Conservation (phyloP, 2,888 invertebrate species). For the Phaedon cochleariae region DNA sequence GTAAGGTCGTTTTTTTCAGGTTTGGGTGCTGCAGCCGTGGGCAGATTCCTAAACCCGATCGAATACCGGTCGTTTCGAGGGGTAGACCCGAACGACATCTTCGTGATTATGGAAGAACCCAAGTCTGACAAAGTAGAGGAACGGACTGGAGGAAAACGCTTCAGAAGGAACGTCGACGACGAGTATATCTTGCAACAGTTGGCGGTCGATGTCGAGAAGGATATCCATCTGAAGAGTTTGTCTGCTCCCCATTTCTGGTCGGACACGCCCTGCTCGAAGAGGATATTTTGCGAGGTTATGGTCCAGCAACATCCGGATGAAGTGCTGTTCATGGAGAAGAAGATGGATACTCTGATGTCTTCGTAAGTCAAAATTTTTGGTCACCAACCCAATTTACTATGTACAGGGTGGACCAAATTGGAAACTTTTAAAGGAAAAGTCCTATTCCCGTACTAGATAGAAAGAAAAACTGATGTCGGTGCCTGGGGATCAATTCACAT, state of each 20-base stretch:
- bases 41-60: conserved; percentile 67
- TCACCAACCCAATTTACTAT: not conserved
- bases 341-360: conserved; percentile 76
- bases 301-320: conserved; percentile 75
- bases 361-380: conserved; percentile 68
- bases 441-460: too few species aligned
- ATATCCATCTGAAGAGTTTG: conserved; percentile 49
- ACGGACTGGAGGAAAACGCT: conserved; percentile 44
- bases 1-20: conserved; percentile 58
- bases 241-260: conserved; percentile 68
- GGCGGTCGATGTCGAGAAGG: conserved; percentile 52
- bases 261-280: conserved; percentile 80
- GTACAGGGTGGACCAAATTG: too few species aligned
- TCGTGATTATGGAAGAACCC: conserved; percentile 53
- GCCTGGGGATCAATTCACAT: too few species aligned
- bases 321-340: conserved; percentile 80
- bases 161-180: conserved; percentile 60
- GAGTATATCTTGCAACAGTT: conserved; percentile 58
- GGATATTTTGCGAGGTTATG: conserved; percentile 80
- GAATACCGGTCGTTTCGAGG: conserved; percentile 51
- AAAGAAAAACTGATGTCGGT: too few species aligned
- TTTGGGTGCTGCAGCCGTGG: conserved; percentile 82
- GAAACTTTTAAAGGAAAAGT: too few species aligned
- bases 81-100: conserved; percentile 50
- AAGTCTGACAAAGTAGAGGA: conserved; percentile 25